Percentiles rank a stretch among this genome's conserved stretches.
Conservation (phyloP, 2,888 invertebrate species). For the Eurytoma adleriae region DNA sequence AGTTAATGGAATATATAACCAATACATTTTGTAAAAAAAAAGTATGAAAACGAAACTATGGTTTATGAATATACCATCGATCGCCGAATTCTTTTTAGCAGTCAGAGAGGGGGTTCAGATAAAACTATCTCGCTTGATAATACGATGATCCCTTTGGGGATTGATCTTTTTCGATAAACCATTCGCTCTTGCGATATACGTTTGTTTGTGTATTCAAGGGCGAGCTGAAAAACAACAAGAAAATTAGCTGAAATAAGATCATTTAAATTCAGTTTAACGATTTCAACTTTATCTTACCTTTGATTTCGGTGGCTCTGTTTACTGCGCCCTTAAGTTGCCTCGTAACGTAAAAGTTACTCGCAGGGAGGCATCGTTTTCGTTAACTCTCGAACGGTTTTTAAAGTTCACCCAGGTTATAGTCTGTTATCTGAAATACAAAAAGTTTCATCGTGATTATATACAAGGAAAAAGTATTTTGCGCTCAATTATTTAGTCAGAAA, state of each 20-base stretch:
- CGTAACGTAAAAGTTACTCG: not conserved
- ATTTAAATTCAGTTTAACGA: constrained; percentile 27
- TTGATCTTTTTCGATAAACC: too few species aligned
- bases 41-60: too few species aligned
- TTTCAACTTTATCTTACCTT: not conserved
- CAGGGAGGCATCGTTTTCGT: constrained; percentile 1
- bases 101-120: too few species aligned
- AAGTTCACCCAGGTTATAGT: not conserved
- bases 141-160: too few species aligned
- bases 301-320: constrained; percentile 1
- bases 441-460: too few species aligned
- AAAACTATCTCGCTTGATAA: too few species aligned
- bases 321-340: not conserved
- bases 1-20: too few species aligned
- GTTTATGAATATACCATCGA: too few species aligned
- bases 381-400: not conserved
- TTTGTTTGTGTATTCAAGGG: not conserved
- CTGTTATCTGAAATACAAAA: too few species aligned
- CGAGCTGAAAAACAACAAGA: not conserved
- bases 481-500: not conserved
- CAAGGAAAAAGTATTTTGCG: too few species aligned
- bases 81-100: too few species aligned
- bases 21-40: too few species aligned
- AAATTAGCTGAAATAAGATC: constrained; percentile 1
- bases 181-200: not conserved